Base-by-base conservation (phyloP, 2,888 invertebrate genomes). In the Pyrochroa serraticornis region DNA sequence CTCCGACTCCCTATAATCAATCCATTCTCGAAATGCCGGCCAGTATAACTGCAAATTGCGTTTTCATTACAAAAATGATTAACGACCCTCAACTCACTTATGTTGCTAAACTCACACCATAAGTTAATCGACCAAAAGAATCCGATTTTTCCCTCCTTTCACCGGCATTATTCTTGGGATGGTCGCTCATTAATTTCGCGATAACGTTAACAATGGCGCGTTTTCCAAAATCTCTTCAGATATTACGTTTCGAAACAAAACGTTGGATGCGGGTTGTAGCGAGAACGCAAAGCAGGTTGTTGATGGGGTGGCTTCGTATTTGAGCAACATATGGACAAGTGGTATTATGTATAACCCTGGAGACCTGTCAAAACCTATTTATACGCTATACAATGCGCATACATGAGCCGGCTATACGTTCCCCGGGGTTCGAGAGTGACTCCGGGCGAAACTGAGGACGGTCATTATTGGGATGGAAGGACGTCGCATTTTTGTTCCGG, bases 311-410 rank as follows among this genome's bases (percentile, higher is more conserved):
- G 55, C 60, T 63, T 59, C 63, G 63, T 63, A 69, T 68, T 68
- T 64, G 53, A 57, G 68, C 70, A 78, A 73, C 79, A 79, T 79
- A 79, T 79, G 79, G 72, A 77, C 79, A 77, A 79, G 79, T 79
- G 79, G 78, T 78, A 79, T 79, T 79, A 79, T 78, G 74, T 68
- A 70, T 71, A 69, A 76, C 78, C 77, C 78, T 66, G 70, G 76
- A 74, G 77, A 77, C 76, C 75, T 77, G 77, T 77, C 77, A 75
- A 75, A 77, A 76, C 75, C 75, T 73, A 77, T 77, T 77, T 77
- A 77, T 75, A 67, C 71, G 67, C 70, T 60, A 72, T 73, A 73
- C 73, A 73, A 74, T 71, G 66, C 70, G 67, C 67, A 71, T 52
- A 67, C 59, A 62, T 70, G 71, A 70, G 66, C 68, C 67, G 69